Evolutionary conservation across 2,888 invertebrate genomes (phyloP), one percentile per base, ranked within the genome.

Genomic region (Luperina nickerlii): DNA sequence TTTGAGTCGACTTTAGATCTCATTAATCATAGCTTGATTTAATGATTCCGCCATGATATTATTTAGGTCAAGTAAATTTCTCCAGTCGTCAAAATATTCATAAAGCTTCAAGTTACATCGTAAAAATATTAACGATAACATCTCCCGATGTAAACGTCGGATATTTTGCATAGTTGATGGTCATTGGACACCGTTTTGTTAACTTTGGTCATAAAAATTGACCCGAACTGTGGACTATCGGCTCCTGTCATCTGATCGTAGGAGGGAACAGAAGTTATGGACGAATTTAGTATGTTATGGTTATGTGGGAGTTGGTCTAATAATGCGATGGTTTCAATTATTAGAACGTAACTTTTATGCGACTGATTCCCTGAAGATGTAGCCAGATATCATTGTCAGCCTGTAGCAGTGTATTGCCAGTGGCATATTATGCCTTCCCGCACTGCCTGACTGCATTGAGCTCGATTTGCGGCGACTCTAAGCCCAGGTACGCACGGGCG

Each of bases 51-150:
- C 15, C n/a, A 70, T 70, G 45, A 66, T 74, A 70, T 27, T 20
- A 76, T 70, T n/a, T 78, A 69, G 87, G 67, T 78, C 87, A 83
- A 71, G 20, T 48, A 62, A 83, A 70, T 84, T 74, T 77, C 65
- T 78, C 54, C 51, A 67, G 48, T 75, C 60, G 74, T 82, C 83
- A 89, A 89, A 85, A 82, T 80, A 83, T 72, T 78, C 69, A 75
- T 86, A 86, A 89, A 82, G 88, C 73, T 70, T 88, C 74, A 82
- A 85, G 82, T 88, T 88, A 77, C 87, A 60, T 78, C 81, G 81
- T 88, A 81, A 88, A 87, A 88, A 88, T 89, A 89, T 88, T 87
- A 89, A 87, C 81, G 88, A 81, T 89, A 82, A 88, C 83, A 83
- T 87, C 83, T 81, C 65, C 51, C 38, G 69, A 79, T 54, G 65